Evolutionary conservation across 2,888 invertebrate species (phyloP), one percentile per base, ranked within the genome.

Genomic region (Polyommatus icarus): DNA sequence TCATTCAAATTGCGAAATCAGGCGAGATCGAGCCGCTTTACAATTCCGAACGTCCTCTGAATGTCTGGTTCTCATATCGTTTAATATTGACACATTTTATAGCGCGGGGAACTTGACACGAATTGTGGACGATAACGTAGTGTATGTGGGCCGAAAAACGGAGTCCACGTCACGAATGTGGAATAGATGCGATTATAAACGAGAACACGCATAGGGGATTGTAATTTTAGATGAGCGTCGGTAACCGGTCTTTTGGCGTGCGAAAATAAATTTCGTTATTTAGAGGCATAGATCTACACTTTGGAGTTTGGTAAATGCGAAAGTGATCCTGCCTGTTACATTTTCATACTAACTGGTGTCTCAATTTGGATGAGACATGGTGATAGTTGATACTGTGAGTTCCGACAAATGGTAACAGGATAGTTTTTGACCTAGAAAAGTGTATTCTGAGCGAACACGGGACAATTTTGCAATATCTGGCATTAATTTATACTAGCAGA

Each of bases 71-170:
- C 67, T 67, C 29, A 46, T 73, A 73, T 20, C 54, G 46, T 36
- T 46, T 73, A 15, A 54, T 75, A 75, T 54, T 75, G 75, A 75
- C 75, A 75, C 50, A 75, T 75, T 29, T 75, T 75, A 75, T 54
- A 54, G 29, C 46, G 54, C 54, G 1, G 50, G 54, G 75, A 75
- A 75, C 75, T 75, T 75, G 75, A 75, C 75, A 75, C 75, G 54
- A 75, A 75, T 75, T 29, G 20, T 75, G 75, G 12, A 75, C 40
- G 40, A 36, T 72, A 72, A 72, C 5, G 24, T 4, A 50, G 50
- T 40, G 40, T 20, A 46, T 54, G 54, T 29, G 29, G 75, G 75
- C 75, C 75, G 54, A 75, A 75, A 75, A 20, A 29, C 75, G 50
- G 24, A 15, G 29, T 6, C 40, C 72, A 24, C 40, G 72, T 40